phyloP scores from a whole-genome alignment of 2,797 vertebrate species.

The Scomberomorus guttatus region DNA sequence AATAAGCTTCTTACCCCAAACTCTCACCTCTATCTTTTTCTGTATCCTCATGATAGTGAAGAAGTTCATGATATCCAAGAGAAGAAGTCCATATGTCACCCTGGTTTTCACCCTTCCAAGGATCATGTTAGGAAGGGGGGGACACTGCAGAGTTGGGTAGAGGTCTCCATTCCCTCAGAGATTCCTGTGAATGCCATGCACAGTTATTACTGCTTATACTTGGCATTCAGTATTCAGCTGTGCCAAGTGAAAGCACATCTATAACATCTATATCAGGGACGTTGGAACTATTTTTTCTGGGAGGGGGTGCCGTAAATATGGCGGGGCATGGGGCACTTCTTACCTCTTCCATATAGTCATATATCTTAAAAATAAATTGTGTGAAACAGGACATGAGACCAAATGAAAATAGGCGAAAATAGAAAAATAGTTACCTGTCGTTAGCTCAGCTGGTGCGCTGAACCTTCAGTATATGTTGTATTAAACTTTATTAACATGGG shows the following conservation, averaged over 20 bases:
- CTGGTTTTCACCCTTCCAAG: conserved; percentile 11
- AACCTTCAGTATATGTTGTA: too few species aligned
- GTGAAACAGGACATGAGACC: too few species aligned
- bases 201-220: conserved; percentile 47
- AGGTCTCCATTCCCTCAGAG: conserved; percentile 31
- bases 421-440: too few species aligned
- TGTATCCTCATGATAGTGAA: conserved; percentile 42
- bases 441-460: too few species aligned
- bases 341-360: too few species aligned
- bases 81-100: conserved; percentile 36
- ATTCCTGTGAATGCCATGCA: conserved; percentile 15
- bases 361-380: too few species aligned
- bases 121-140: background rate
- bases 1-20: conserved; percentile 80
- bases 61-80: conserved; percentile 1
- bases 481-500: too few species aligned
- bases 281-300: too few species aligned
- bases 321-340: too few species aligned
- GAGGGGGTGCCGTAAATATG: too few species aligned
- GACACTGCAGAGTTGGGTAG: background rate
- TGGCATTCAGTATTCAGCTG: conserved; percentile 41
- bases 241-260: conserved; percentile 67
- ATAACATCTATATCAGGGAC: background rate
- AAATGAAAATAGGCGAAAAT: too few species aligned
- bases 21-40: conserved; percentile 64